Base-by-base conservation (phyloP, 2,888 invertebrate genomes). In the Sminthurides aquaticus region DNA sequence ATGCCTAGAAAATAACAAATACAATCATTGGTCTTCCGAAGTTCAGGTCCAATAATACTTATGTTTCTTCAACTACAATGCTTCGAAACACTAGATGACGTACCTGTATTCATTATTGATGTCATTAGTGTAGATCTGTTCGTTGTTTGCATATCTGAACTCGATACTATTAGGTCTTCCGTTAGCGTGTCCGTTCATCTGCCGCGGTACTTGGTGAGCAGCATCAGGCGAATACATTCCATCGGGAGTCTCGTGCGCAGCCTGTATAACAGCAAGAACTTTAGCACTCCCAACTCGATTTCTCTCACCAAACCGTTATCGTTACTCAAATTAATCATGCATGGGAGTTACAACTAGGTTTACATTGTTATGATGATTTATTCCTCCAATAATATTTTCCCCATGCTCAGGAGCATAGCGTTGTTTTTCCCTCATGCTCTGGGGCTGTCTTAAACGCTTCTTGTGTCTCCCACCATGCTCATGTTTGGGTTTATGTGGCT, bases 401-500 rank as follows among this genome's bases (percentile, higher is more conserved):
- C 92, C 92, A 76, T 91, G 89, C 58, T 88, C 89, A 58, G 91
- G 85, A 24, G 88, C 93, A 65, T 88, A 85, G 77, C 90, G 84
- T 78, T 91, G 91, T 69, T 90, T 83, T 77, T 94, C 93, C 75
- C 91, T 84, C 0, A 93, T 92, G 75, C 90, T 91, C 78, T 90
- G 89, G 49, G 91, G 91, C 73, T 89, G 88, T 57, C 93, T 84
- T 55, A 91, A 89, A 57, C 90, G 85, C 78, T 88, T 88, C 79
- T 88, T 88, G 77, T 87, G 86, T 55, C 87, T 81, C 66, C 85
- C 84, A 5, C 87, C 86, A 22, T 84, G 84, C 34, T 82, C 83
- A 72, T 79, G 79, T 73, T 85, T 78, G 78, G 84, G 84, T 75
- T 84, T 81, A 75, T 86, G 85, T 29, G 85, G 85, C 81, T 83